Evolutionary conservation across 2,113 vertebrate species (phyloP), one percentile per base, ranked within the genome.

Genomic region (Cyanoramphus novaezelandiae): DNA sequence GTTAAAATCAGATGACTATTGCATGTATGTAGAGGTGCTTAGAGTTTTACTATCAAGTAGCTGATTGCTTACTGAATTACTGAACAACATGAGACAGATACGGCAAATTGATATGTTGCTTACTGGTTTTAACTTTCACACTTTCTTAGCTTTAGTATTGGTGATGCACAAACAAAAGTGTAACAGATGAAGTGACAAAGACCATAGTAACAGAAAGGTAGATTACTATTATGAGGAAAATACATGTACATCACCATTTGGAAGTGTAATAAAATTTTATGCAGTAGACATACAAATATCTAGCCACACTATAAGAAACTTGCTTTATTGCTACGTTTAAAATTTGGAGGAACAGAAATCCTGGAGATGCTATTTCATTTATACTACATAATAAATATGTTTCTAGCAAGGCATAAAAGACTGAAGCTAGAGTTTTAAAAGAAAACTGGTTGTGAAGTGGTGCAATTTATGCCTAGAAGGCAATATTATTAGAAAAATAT

Each of bases 271-370:
- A 91, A 43, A 91, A 82, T 86, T 94, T 84, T 68, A 94, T 82
- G 31, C 64, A 71, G 74, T 27, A 85, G 83, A 68, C 39, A 59
- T 64, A 95, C 74, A 86, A 95, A 83, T 78, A 41, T 84, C 50
- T 79, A 75, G 14, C n/a, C 44, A 50, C 10, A 46, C 15, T 46
- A 20, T 64, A 75, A 75, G 81, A 79, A 89, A 39, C 33, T 70
- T 68, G 7, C 6, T 91, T 93, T 94, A 93, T 79, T 64, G 33
- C 29, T 75, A 57, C 67, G 43, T 87, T 93, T 94, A 87, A 90
- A 84, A 90, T 50, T 60, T 72, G 69, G 52, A 79, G 43, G 57
- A 87, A 94, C 39, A 87, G 33, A 90, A 93, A 72, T 68, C 50
- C 33, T 71, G 33, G 47, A 60, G 43, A 64, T 71, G 29, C 2